Percentiles rank a stretch among this genome's conserved stretches.
These are phyloP conservation scores for Gallinago stenura DNA, from an alignment of 2,797 vertebrate genomes.

Conservation along the genomic window DNA sequence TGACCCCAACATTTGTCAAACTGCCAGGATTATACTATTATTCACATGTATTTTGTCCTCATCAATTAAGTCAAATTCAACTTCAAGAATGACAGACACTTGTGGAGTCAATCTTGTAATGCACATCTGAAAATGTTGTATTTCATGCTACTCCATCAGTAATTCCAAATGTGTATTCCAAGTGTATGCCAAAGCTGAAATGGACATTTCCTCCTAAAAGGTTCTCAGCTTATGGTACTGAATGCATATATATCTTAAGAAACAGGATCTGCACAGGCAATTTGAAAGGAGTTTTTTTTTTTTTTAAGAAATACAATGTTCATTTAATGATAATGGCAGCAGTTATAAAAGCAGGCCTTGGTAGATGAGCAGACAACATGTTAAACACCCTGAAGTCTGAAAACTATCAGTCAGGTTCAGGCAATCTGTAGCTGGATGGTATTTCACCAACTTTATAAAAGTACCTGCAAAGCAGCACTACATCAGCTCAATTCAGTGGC, in stretches of 20 bases:
- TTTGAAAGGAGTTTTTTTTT: neutral
- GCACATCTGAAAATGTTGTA: neutral
- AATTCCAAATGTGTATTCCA: neutral
- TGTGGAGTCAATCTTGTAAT: neutral
- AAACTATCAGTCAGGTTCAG: neutral
- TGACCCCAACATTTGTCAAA: slow-evolving; percentile 24
- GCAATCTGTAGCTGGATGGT: neutral
- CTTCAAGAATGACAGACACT: neutral
- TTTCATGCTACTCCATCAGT: neutral
- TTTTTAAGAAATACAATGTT: neutral
- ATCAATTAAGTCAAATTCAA: neutral
- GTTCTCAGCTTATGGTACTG: neutral
- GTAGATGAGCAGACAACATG: neutral
- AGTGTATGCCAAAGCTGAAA: neutral
- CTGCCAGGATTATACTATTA: neutral
- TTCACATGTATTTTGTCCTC: neutral
- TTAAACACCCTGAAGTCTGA: neutral
- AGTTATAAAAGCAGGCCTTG: neutral
- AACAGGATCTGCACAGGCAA: neutral
- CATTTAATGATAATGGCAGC: neutral
- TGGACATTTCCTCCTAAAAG: neutral
- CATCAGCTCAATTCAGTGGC: neutral
- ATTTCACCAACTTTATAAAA: neutral
- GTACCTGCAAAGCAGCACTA: neutral
- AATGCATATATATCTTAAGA: neutral